Evolutionary conservation across 92 coral and sea anemone species (phyloP), one percentile per base, ranked within the genome.

Genomic region (Epizoanthus illoricatus): DNA sequence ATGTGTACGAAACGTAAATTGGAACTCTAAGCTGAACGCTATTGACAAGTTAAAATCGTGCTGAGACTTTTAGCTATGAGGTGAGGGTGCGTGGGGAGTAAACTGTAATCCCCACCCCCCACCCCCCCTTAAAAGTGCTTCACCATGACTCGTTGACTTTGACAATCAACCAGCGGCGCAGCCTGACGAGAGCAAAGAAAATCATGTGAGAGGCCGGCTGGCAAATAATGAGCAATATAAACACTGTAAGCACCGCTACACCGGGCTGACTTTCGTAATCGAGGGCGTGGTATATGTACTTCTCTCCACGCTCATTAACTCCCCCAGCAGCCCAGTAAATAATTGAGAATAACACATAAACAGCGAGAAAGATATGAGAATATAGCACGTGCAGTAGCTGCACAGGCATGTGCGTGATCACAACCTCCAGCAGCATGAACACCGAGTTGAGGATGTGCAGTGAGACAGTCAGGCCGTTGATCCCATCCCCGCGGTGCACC

Each of bases 251-350:
- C 16, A 92, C 76, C 13, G 96, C 92, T 71, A 86, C 88, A 10
- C 84, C 86, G 20, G 95, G 92, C 13, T 87, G 63, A 18, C 85
- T 21, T 17, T 90, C 85, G 78, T 91, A 94, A 75, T 93, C 86
- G 39, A 97, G 87, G 23, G 74, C 84, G 42, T 75, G 81, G 92
- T 90, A 97, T 58, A 97, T 92, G 56, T 90, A 96, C 20, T 24
- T 72, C 36, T 91, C 43, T 2, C 95, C 93, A 17, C 74, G 59
- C 62, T 79, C 81, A 65, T 84, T 83, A 8, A 17, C 36, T 10
- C 99, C 99, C 9, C 94, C 97, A 2, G 84, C 86, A n/a, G 75
- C 92, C 99, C 99, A 97, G 87, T 94, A 97, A 65, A 94, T 87
- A 72, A 97, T 91, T 15, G 97, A 87, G 82, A 91, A 97, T 33